These are phyloP conservation scores for Colletes gigas DNA, from an alignment of 1,140 invertebrate species.

Conservation along the genomic window DNA sequence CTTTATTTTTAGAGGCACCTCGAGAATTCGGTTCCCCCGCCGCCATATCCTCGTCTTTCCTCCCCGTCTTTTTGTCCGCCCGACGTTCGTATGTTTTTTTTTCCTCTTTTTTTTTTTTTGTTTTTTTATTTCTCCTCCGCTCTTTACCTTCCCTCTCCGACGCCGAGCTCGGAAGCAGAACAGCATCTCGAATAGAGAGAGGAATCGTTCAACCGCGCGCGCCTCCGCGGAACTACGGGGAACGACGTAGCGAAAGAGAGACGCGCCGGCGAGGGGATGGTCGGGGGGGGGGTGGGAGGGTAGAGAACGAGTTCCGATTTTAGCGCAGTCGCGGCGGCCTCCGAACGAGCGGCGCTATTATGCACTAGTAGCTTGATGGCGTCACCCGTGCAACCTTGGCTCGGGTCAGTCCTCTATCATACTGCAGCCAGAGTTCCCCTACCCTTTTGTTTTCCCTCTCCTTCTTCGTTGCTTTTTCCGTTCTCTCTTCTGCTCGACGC, in stretches of 20 bases:
- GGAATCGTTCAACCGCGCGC: slow-evolving; percentile 56
- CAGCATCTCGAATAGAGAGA: slow-evolving; percentile 51
- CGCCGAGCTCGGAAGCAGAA: slow-evolving; percentile 43
- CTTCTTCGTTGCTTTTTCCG: slow-evolving; percentile 43
- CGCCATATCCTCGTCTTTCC: not conserved
- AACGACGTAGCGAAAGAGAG: slow-evolving; percentile 30
- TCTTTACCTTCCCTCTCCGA: no score
- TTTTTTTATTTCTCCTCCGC: no score
- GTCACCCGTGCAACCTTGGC: slow-evolving; percentile 80
- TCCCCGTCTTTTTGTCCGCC: slow-evolving; percentile 20
- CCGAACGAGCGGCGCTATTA: slow-evolving; percentile 77
- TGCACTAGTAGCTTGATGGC: slow-evolving; percentile 80
- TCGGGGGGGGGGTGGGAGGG: not conserved
- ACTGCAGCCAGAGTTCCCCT: slow-evolving; percentile 74
- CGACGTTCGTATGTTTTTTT: not conserved
- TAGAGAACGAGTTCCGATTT: slow-evolving; percentile 68
- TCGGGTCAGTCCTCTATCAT: slow-evolving; percentile 81
- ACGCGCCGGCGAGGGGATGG: not conserved
- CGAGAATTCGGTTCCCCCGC: slow-evolving; percentile 52
- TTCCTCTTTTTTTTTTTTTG: not conserved
- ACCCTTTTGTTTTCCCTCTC: slow-evolving; percentile 42
- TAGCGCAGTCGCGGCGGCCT: slow-evolving; percentile 69
- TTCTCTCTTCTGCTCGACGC: slow-evolving; percentile 25
- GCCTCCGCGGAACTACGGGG: slow-evolving; percentile 54
- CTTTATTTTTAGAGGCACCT: slow-evolving; percentile 63